Evolutionary conservation across 2,888 invertebrate species (phyloP).

Genomic region (Leucozona laternaria): DNA sequence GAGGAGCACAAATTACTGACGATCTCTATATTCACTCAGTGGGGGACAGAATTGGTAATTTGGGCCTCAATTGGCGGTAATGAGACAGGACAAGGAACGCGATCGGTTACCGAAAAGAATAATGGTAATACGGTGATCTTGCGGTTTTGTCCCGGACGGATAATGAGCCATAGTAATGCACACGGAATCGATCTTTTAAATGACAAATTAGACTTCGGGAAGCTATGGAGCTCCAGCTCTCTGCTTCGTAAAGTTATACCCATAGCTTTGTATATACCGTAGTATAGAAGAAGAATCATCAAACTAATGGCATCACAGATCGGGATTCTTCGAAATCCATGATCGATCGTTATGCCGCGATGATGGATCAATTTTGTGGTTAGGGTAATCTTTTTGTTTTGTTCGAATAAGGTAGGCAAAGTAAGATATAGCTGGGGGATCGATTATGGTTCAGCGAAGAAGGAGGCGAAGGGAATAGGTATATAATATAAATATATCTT

Average conservation of each 20-base stretch:
- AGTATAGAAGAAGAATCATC: constrained; percentile 25
- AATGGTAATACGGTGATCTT: constrained; percentile 52
- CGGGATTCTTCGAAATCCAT: constrained; percentile 45
- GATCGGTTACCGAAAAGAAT: constrained; percentile 74
- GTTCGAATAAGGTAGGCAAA: constrained; percentile 17
- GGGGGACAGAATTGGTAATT: constrained; percentile 76
- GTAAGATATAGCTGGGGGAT: constrained; percentile 34
- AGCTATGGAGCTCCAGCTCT: background rate
- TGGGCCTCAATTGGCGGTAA: constrained; percentile 73
- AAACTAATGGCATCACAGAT: constrained; percentile 49
- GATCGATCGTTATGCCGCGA: constrained; percentile 59
- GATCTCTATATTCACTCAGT: constrained; percentile 47
- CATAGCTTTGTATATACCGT: background rate
- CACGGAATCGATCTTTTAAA: constrained; percentile 75
- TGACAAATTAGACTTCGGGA: constrained; percentile 71
- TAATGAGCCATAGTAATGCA: constrained; percentile 61
- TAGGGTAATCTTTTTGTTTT: constrained; percentile 67
- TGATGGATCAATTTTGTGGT: constrained; percentile 75
- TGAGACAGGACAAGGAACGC: constrained; percentile 74
- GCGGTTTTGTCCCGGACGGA: constrained; percentile 46
- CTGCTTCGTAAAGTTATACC: background rate
- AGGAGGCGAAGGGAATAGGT: background rate
- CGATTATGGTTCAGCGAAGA: constrained; percentile 53
- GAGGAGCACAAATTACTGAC: constrained; percentile 68
- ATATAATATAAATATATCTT: constrained; percentile 33